Percentiles rank a stretch among this genome's conserved stretches.
These are phyloP conservation scores for Mastigias papua DNA, from an alignment of 30 jellyfish, hydroid and myxozoan genomes.

Conservation along the genomic window DNA sequence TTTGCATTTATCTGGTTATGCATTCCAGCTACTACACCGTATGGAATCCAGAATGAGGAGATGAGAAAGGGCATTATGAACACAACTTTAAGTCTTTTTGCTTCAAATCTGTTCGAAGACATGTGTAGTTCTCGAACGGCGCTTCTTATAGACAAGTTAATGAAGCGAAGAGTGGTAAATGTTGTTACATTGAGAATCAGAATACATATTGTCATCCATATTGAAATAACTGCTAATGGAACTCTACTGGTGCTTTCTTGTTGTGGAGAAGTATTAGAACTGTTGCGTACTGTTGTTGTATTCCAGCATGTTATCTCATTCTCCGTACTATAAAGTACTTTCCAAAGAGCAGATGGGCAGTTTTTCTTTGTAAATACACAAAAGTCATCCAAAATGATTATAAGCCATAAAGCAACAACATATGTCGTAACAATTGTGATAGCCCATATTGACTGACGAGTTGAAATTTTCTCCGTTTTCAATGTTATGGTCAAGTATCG, in stretches of 20 bases:
- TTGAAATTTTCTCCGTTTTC: constrained; percentile 3
- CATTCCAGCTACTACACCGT: constrained; percentile 44
- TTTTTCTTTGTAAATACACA: not conserved
- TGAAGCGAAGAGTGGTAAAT: not conserved
- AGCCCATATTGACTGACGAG: not conserved
- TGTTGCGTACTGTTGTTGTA: not conserved
- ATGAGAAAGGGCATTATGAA: constrained; percentile 9
- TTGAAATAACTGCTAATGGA: not conserved
- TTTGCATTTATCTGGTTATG: constrained; percentile 1
- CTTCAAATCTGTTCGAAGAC: constrained; percentile 20
- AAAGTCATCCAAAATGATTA: constrained; percentile 13
- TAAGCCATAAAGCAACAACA: not conserved
- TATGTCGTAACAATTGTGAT: not conserved
- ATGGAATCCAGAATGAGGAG: constrained; percentile 62
- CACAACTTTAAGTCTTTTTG: constrained; percentile 41
- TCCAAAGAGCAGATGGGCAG: not conserved
- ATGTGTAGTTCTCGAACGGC: not conserved
- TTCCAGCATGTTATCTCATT: not conserved
- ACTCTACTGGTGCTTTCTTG: not conserved
- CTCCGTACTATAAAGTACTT: not conserved
- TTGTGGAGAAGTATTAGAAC: not conserved
- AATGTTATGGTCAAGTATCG: constrained; percentile 16
- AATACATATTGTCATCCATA: constrained; percentile 40
- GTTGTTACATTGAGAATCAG: not conserved
- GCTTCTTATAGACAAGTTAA: not conserved